Evolutionary conservation across 1,140 invertebrate species (phyloP).

Genomic region (Brachionus angularis): DNA sequence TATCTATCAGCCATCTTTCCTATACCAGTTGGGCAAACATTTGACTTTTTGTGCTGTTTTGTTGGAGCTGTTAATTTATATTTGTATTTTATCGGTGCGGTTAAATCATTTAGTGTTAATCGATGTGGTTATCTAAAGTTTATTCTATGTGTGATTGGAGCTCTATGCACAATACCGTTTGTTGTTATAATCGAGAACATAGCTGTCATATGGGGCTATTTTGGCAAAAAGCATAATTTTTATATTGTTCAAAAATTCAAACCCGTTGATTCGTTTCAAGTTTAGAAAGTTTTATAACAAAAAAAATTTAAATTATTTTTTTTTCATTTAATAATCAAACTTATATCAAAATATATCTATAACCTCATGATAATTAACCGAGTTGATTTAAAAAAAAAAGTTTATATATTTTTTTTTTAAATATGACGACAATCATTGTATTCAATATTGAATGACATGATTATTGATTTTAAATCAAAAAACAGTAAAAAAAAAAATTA

Average conservation of each 20-base stretch:
- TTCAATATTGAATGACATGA: too few species aligned
- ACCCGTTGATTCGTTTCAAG: too few species aligned
- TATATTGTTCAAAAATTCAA: conserved; percentile 90
- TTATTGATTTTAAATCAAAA: too few species aligned
- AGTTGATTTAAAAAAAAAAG: too few species aligned
- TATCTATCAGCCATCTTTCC: conserved; percentile 74
- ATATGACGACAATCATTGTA: too few species aligned
- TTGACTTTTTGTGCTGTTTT: conserved; percentile 80
- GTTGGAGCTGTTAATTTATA: conserved; percentile 84
- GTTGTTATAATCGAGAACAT: conserved; percentile 88
- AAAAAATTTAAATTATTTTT: too few species aligned
- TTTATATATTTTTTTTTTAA: too few species aligned
- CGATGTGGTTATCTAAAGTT: conserved; percentile 65
- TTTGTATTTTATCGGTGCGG: conserved; percentile 90
- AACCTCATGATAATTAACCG: too few species aligned
- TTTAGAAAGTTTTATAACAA: too few species aligned
- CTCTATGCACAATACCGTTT: conserved; percentile 79
- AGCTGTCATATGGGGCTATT: conserved; percentile 82
- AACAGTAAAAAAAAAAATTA: too few species aligned
- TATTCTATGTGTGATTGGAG: conserved; percentile 58
- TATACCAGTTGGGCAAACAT: conserved; percentile 68
- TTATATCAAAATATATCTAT: too few species aligned
- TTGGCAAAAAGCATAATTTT: conserved; percentile 87
- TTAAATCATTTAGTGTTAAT: conserved; percentile 85
- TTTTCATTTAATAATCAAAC: too few species aligned